Conservation (phyloP, 1,140 invertebrate genomes). For the Drosophila biarmipes region DNA sequence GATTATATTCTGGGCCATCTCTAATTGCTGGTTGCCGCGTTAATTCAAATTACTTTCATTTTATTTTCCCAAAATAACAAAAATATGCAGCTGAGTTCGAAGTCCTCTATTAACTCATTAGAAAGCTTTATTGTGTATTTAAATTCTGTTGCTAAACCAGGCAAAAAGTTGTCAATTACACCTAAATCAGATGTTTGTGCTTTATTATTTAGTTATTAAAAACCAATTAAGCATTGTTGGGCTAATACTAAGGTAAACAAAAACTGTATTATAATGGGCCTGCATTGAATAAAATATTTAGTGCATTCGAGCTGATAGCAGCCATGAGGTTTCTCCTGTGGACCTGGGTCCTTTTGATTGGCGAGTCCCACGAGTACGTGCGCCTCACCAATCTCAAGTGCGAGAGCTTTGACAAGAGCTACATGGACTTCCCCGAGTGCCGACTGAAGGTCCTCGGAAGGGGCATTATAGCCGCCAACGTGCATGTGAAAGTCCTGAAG, state of each 20-base stretch:
- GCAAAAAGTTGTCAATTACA: not conserved
- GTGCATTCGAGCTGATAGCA: not conserved
- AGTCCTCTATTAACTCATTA: not conserved
- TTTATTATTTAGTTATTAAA: not conserved
- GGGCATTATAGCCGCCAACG: not conserved
- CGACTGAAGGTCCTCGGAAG: constrained; percentile 6
- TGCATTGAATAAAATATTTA: not conserved
- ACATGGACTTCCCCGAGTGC: not conserved
- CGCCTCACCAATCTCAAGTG: not conserved
- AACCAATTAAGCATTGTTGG: not conserved
- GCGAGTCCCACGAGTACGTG: not conserved
- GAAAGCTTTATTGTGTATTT: not conserved
- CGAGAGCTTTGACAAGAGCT: not conserved
- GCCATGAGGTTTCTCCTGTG: constrained; percentile 1
- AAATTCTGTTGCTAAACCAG: not conserved
- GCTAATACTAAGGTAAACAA: not conserved
- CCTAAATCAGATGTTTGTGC: not conserved
- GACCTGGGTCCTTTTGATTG: not conserved
- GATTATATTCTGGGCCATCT: no score
- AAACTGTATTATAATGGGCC: not conserved
- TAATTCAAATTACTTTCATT: no score
- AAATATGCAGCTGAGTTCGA: not conserved
- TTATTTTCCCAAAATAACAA: no score
- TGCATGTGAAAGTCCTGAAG: not conserved
- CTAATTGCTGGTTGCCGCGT: no score